Base-by-base conservation (phyloP, 2,797 vertebrate species). In the Galago senegalensis region DNA sequence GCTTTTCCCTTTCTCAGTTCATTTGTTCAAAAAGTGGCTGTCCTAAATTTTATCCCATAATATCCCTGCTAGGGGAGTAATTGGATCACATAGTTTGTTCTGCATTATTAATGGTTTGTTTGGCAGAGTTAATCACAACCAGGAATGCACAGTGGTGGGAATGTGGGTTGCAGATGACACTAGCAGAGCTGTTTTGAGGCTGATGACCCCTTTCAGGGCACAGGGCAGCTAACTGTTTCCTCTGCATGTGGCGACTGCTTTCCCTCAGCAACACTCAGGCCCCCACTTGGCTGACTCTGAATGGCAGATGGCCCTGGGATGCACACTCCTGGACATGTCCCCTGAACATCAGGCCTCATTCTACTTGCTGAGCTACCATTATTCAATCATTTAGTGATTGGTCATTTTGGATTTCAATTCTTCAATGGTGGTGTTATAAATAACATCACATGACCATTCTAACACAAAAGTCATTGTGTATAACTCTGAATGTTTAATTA, bases 81-180 rank as follows among this genome's bases (percentile, higher is more conserved):
- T 4, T 70, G 34, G 82, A 84, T 83, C n/a, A 18, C 20, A 25
- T 69, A 80, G 53, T 85, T 88, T 58, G 83, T 88, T 27, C 31
- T 63, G 23, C 63, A 40, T 80, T 91, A 46, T 58, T 58, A 21
- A 72, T 11, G 73, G 87, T 58, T 87, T 84, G 34, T 73, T 88
- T 75, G 67, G 34, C 83, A 65, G 93, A 69, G 37, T 83, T 80
- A 85, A 80, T 87, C 37, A 67, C 82, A 34, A 29, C 40, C 12
- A 75, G 73, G 49, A 75, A 69, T 56, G 70, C 34, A 14, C 21
- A 13, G 18, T 12, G 43, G 86, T 58, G 80, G 34, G 29, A 29
- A 21, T 82, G 60, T 58, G 5, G 37, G 76, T 40, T 29, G 21
- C 11, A 18, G 34, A 49, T 4, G 49, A 23, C 40, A 25, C 70